These are phyloP conservation scores for Pelobates fuscus DNA, from an alignment of 2,113 vertebrate genomes.

Conservation along the genomic window DNA sequence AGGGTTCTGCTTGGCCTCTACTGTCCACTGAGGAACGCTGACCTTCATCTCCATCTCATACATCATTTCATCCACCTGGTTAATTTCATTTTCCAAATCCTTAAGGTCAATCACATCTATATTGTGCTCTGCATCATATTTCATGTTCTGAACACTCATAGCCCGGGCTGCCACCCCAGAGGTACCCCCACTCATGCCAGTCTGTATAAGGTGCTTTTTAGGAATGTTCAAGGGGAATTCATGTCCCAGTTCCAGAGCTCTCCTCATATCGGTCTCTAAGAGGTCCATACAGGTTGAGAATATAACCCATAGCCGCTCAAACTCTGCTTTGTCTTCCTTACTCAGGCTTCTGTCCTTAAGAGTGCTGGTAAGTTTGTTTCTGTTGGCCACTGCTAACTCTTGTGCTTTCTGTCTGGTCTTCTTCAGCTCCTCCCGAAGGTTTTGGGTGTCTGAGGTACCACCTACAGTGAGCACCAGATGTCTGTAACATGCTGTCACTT, in stretches of 20 bases:
- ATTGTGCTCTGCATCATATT: constrained; percentile 81
- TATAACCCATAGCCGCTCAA: constrained; percentile 95
- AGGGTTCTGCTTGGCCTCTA: constrained; percentile 88
- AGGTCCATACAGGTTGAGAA: constrained; percentile 94
- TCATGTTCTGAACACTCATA: constrained; percentile 90
- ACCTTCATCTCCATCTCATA: constrained; percentile 98
- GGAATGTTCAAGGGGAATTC: constrained; percentile 90
- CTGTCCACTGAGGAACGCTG: constrained; percentile 94
- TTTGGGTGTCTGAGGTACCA: constrained; percentile 91
- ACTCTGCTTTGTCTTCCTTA: constrained; percentile 86
- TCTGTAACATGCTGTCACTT: constrained; percentile 91
- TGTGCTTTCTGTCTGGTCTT: constrained; percentile 90
- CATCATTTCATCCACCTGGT: constrained; percentile 90
- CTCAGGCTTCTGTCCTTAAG: constrained; percentile 82
- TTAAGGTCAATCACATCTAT: constrained; percentile 86
- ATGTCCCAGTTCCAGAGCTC: constrained; percentile 86
- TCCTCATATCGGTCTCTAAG: constrained; percentile 91
- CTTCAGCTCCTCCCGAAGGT: constrained; percentile 89
- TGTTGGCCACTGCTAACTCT: constrained; percentile 84
- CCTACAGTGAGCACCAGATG: constrained; percentile 91
- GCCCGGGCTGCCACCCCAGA: constrained; percentile 83
- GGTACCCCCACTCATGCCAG: constrained; percentile 87
- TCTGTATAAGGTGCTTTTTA: constrained; percentile 87
- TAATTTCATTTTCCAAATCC: constrained; percentile 86
- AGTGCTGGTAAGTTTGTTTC: constrained; percentile 80